Evolutionary conservation across 2,888 invertebrate genomes (phyloP), one percentile per base, ranked within the genome.

Genomic region (Noctua pronuba): DNA sequence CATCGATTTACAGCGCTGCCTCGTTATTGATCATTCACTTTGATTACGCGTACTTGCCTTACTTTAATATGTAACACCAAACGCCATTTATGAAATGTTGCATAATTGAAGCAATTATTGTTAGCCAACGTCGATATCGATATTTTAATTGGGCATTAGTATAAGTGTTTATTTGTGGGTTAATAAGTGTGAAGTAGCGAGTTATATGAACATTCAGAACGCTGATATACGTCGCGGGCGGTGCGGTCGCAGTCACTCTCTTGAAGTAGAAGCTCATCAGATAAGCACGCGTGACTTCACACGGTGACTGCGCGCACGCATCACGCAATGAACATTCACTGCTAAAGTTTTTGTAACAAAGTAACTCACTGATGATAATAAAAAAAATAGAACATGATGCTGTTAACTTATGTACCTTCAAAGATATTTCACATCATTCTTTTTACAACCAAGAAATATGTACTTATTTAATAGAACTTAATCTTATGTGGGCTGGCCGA

Each of bases 11-110:
- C 90, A 86, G 90, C 85, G 86, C 88, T 85, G 88, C 88, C 88
- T 91, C 86, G 90, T 92, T 93, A 91, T 91, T 92, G 93, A 92
- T 92, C 90, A 90, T 92, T 92, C 91, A 90, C 88, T 88, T 89
- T 90, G 92, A 93, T 94, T 92, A 93, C 89, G 86, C 81, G 83
- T 86, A 77, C 83, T 86, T 81, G 85, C 77, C 77, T 85, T 88
- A 83, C 79, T 89, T 84, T 60, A 90, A 89, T 90, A 88, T 85
- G 70, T 89, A 90, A 89, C 87, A 88, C 88, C 86, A 87, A 88
- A 86, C 84, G 87, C 86, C 82, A 90, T 91, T 90, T 91, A 90
- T 90, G 86, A 89, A 92, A 89, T 87, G 89, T 90, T 92, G 85
- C 90, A 90, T 91, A 91, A 92, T 91, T 88, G 86, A 80, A 87